phyloP scores from a whole-genome alignment of 2,113 vertebrate species.

The Zosterops lateralis region DNA sequence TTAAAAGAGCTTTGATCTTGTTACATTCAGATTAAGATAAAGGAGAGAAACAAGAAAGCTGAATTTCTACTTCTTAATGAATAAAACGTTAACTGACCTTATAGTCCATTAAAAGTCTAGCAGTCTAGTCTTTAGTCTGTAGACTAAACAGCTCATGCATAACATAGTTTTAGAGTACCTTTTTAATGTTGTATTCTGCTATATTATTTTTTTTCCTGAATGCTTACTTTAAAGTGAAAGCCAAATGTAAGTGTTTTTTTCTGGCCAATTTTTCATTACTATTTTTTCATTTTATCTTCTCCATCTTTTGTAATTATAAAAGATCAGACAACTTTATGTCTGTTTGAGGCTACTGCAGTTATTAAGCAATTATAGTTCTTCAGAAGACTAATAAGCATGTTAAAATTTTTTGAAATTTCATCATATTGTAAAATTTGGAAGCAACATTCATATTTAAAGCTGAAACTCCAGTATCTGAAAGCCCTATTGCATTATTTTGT shows the following conservation, averaged over 20 bases:
- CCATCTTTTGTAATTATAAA: neutral
- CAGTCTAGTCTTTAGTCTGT: neutral
- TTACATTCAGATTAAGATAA: neutral
- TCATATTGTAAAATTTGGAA: neutral
- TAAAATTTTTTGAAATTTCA: neutral
- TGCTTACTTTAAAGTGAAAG: neutral
- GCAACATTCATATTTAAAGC: neutral
- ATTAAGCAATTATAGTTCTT: neutral
- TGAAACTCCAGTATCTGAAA: neutral
- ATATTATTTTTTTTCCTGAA: neutral
- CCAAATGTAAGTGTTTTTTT: neutral
- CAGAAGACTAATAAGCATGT: neutral
- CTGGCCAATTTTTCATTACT: neutral
- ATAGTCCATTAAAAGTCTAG: neutral
- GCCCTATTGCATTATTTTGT: neutral
- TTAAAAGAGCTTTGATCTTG: conserved; percentile 8
- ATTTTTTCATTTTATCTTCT: neutral
- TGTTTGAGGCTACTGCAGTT: neutral
- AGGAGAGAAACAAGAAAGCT: neutral
- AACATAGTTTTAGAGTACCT: neutral
- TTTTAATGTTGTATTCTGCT: neutral
- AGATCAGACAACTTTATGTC: neutral
- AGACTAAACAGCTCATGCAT: neutral
- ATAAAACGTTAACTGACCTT: neutral
- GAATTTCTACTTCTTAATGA: neutral